Evolutionary conservation across 1,140 invertebrate genomes (phyloP).

Genomic region (Drosophila takahashii): DNA sequence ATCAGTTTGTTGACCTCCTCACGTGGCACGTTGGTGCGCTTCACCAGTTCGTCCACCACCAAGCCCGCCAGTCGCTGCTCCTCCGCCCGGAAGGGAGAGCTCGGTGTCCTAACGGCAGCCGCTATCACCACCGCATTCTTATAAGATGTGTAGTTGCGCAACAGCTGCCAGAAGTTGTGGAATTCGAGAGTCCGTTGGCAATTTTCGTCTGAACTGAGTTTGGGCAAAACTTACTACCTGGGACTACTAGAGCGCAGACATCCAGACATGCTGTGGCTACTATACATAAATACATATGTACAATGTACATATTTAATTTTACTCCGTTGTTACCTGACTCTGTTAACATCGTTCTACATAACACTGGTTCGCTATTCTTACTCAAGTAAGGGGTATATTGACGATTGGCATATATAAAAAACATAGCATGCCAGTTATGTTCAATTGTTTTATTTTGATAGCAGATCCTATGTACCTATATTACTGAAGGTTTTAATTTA

Average conservation of each 20-base stretch:
- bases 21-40: conserved; percentile 56
- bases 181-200: background rate
- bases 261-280: conserved; percentile 22
- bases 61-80: conserved; percentile 48
- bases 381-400: background rate
- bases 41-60: conserved; percentile 66
- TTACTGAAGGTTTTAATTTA: too few relatives aligned
- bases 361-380: background rate
- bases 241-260: conserved; percentile 9
- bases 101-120: conserved; percentile 68
- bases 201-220: conserved; percentile 2
- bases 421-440: too few relatives aligned
- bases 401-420: background rate
- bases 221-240: conserved; percentile 20
- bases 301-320: background rate
- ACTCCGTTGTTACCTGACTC: background rate
- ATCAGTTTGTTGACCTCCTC: conserved; percentile 58
- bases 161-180: conserved; percentile 22
- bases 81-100: conserved; percentile 2
- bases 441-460: too few relatives aligned
- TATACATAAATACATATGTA: too few relatives aligned
- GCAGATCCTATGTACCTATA: too few relatives aligned
- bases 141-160: conserved; percentile 12
- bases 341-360: background rate
- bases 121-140: conserved; percentile 58